phyloP scores from a whole-genome alignment of 2,113 vertebrate genomes.

The Coryphaenoides rupestris region DNA sequence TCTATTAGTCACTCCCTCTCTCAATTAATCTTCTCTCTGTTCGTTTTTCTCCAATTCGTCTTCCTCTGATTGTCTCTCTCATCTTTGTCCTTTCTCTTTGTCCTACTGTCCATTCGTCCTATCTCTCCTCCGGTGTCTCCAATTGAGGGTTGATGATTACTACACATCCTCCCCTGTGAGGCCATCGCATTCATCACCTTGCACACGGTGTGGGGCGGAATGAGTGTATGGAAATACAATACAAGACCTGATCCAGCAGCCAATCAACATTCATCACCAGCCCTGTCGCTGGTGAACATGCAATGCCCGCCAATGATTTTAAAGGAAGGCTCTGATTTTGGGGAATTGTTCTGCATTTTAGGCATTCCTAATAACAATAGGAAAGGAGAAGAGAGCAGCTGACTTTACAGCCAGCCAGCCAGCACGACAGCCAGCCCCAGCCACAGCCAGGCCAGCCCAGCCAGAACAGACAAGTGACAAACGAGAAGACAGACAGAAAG shows the following conservation, averaged over 20 bases:
- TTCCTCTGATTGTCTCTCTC: not conserved
- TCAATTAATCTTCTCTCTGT: too few relatives aligned
- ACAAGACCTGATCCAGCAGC: conserved; percentile 63
- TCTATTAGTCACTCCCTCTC: not conserved
- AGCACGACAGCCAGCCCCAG: too few relatives aligned
- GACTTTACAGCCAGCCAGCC: too few relatives aligned
- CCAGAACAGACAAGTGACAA: too few relatives aligned
- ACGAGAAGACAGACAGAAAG: not conserved
- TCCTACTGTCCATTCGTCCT: not conserved
- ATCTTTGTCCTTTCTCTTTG: not conserved
- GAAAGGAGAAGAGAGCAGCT: not conserved
- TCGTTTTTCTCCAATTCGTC: too few relatives aligned
- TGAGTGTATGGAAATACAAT: conserved; percentile 72
- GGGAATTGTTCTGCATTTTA: conserved; percentile 24
- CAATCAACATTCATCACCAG: conserved; percentile 72
- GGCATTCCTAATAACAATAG: conserved; percentile 22
- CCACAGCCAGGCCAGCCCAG: too few relatives aligned
- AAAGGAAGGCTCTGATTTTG: conserved; percentile 28
- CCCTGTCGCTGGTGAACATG: conserved; percentile 46
- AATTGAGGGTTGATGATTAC: conserved; percentile 54
- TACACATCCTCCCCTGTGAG: conserved; percentile 39
- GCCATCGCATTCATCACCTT: conserved; percentile 65
- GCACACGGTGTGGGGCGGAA: conserved; percentile 67
- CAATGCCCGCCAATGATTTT: conserved; percentile 51
- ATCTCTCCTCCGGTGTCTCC: not conserved